Conservation (phyloP, 2,888 invertebrate genomes). For the Drosophila ochracea region DNA sequence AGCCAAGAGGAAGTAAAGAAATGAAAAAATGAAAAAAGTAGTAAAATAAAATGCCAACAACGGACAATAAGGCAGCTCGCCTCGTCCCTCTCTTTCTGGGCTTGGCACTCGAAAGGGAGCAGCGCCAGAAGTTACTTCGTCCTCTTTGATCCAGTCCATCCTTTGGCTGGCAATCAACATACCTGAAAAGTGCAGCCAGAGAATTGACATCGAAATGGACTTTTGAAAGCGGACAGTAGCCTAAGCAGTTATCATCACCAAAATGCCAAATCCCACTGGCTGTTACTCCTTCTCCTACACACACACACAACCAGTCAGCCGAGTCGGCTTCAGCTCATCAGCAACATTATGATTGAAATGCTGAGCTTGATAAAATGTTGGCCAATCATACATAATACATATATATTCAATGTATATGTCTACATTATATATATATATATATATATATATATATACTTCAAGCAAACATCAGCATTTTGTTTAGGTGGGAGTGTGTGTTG, state of each 20-base stretch:
- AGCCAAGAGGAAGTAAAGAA: slow-evolving; percentile 9
- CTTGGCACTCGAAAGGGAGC: not conserved
- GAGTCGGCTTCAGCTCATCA: slow-evolving; percentile 9
- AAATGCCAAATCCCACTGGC: slow-evolving; percentile 5
- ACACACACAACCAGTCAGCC: not conserved
- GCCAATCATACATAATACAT: not conserved
- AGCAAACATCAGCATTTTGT: not conserved
- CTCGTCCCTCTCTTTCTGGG: not conserved
- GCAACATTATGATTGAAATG: slow-evolving; percentile 67
- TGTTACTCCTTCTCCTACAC: not conserved
- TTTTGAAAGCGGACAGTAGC: not conserved
- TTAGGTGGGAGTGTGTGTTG: not conserved
- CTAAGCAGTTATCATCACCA: not conserved
- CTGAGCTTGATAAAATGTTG: slow-evolving; percentile 59
- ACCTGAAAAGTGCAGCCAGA: slow-evolving; percentile 8
- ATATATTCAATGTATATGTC: not conserved
- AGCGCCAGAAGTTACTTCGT: not conserved
- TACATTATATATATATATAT: too few relatives aligned
- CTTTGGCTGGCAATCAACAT: slow-evolving; percentile 49
- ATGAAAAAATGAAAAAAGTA: not conserved
- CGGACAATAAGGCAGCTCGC: not conserved
- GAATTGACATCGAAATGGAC: not conserved
- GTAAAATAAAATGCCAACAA: slow-evolving; percentile 10
- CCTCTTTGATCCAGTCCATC: not conserved
- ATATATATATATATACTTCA: not conserved